Base-by-base conservation (phyloP, 2,113 vertebrate species). In the Myiagra hebetior region DNA sequence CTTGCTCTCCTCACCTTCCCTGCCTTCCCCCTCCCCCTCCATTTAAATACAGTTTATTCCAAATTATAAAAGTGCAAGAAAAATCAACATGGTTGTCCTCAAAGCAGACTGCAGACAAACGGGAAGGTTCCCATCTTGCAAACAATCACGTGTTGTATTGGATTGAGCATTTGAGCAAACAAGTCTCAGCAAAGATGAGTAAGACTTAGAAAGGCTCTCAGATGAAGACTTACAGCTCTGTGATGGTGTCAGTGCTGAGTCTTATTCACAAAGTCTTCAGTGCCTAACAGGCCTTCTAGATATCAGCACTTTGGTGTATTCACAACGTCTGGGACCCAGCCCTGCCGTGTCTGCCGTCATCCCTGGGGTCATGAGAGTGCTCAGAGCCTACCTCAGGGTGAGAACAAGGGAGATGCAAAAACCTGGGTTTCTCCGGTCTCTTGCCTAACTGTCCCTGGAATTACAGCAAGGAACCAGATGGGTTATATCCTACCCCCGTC, bases 1-100 rank as follows among this genome's bases (percentile, higher is more conserved):
- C 9, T 18, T 68, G 33, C 33, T 44, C 23, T 59, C 27, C 27
- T 68, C 69, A 46, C 9, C 11, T 52, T 57, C 21, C 14, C 42
- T 1, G 1, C 24, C 41, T 5, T 6, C 11, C 6, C 8, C 7
- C 13, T 24, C 27, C 20, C 33, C 22, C 22, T 5, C 15, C 8
- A 83, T 79, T 90, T 68, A 47, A 85, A 56, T 56, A 76, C 5
- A 52, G 22, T 37, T 6, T 55, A n/a, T 87, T 57, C 15, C n/a
- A 67, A 65, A 53, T 53, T 13, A 80, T 13, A 3, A 16, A 75
- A 82, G 15, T 44, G 28, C 55, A 81, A 73, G 46, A 73, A 89
- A 92, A 88, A 41, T 75, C 44, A 72, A 30, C 39, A 12, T 24
- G 11, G 21, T 80, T 90, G 18, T 73, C 24, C 46, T 78, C 46